A percentile compares a stretch with the other conserved stretches of the same genome.
Conservation (phyloP, 2,113 vertebrate genomes). For the Podiceps cristatus region DNA sequence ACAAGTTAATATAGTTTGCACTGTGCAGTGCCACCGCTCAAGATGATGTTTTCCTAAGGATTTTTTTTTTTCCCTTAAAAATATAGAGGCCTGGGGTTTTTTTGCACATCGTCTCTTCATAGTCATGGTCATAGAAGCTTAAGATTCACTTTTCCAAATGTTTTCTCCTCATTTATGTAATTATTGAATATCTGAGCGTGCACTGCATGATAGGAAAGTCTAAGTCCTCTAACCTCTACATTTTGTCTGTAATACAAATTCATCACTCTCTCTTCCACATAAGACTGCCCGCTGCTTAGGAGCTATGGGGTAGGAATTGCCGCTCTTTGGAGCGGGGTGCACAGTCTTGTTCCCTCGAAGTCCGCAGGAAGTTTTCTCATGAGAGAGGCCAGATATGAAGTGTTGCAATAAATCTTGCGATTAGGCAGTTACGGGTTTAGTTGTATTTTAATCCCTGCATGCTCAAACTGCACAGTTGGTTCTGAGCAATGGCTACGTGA, state of each 20-base stretch:
- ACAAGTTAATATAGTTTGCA: conserved; percentile 6
- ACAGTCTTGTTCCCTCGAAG: not conserved
- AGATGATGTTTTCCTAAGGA: not conserved
- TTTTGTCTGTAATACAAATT: not conserved
- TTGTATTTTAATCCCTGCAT: not conserved
- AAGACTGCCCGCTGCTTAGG: not conserved
- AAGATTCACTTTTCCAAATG: not conserved
- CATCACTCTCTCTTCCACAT: not conserved
- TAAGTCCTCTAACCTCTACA: not conserved
- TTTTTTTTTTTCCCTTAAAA: not conserved
- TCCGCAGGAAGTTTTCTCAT: not conserved
- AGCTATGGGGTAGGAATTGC: not conserved
- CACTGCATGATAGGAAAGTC: not conserved
- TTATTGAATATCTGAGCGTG: not conserved
- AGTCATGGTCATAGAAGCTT: not conserved
- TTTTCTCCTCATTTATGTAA: not conserved
- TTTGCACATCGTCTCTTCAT: not conserved
- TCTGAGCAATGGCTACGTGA: fast-evolving
- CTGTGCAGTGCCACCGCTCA: not conserved
- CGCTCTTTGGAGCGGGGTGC: not conserved
- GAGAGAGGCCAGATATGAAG: not conserved
- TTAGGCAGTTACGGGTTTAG: not conserved
- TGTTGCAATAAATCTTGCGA: not conserved
- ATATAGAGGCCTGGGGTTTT: not conserved
- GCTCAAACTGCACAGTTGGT: not conserved